phyloP scores from a whole-genome alignment of 2,888 invertebrate species.

The Caenorhabditis parvicauda region DNA sequence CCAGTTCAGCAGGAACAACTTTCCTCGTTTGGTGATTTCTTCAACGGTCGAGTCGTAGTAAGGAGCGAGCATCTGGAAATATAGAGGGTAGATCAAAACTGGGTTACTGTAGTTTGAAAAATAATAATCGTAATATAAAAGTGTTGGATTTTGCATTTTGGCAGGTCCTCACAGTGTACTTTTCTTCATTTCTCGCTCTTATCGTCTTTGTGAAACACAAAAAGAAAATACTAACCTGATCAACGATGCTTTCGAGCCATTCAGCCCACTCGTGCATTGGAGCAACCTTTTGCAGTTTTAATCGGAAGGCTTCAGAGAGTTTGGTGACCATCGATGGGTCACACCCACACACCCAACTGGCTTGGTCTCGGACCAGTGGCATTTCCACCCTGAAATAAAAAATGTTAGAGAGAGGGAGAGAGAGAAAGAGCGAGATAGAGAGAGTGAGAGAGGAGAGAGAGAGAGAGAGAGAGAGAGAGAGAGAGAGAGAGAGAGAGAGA shows the following conservation, averaged over 20 bases:
- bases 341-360: conserved; percentile 96
- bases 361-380: conserved; percentile 85
- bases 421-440: too few relatives aligned
- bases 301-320: conserved; percentile 63
- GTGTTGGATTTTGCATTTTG: too few relatives aligned
- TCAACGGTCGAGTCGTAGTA: conserved; percentile 70
- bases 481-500: too few relatives aligned
- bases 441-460: neutral
- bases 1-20: conserved; percentile 95
- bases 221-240: conserved; percentile 65
- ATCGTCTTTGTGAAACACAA: neutral
- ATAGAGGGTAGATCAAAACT: neutral
- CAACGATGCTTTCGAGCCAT: conserved; percentile 92
- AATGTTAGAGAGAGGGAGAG: too few relatives aligned
- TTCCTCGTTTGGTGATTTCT: conserved; percentile 80
- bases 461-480: too few relatives aligned
- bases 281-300: conserved; percentile 77
- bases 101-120: neutral
- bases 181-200: neutral
- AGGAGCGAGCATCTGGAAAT: conserved; percentile 74
- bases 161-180: neutral
- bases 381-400: conserved; percentile 78
- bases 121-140: neutral
- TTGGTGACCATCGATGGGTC: conserved; percentile 75
- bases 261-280: conserved; percentile 94